phyloP scores from a whole-genome alignment of 2,888 invertebrate genomes.

The Tetragonula carbonaria region DNA sequence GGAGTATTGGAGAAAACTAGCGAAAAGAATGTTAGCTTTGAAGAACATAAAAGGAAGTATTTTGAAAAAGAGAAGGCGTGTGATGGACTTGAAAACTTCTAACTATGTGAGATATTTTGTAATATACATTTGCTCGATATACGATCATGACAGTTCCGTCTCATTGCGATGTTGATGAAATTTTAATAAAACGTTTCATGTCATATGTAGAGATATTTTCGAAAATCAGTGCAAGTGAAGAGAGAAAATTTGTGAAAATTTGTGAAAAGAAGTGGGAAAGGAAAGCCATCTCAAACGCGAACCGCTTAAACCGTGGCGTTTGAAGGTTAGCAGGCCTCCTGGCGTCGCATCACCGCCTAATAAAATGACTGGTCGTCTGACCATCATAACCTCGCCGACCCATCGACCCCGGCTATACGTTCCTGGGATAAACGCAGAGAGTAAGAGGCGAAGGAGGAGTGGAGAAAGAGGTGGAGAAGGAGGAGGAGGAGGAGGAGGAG shows the following conservation, averaged over 20 bases:
- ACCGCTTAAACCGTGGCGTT: constrained; percentile 16
- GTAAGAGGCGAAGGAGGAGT: constrained; percentile 39
- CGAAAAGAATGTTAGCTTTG: neutral
- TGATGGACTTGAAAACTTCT: neutral
- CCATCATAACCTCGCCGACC: constrained; percentile 73
- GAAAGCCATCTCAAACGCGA: neutral
- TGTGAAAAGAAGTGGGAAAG: neutral
- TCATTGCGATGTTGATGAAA: neutral
- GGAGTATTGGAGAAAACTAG: neutral
- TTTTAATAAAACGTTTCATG: neutral
- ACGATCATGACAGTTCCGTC: neutral
- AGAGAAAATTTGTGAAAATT: neutral
- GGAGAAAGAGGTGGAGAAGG: constrained; percentile 68
- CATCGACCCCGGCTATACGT: constrained; percentile 70
- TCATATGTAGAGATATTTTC: neutral
- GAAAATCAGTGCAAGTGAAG: neutral
- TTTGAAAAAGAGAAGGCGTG: no score
- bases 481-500: constrained; percentile 69
- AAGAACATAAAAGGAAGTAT: neutral
- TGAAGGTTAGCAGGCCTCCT: constrained; percentile 58
- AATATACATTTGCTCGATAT: neutral
- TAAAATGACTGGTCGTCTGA: constrained; percentile 77
- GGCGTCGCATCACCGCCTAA: constrained; percentile 73
- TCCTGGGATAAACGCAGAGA: constrained; percentile 67
- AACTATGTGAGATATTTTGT: neutral